These are phyloP conservation scores for Porites rus DNA, from an alignment of 92 coral and sea anemone genomes.

Conservation along the genomic window DNA sequence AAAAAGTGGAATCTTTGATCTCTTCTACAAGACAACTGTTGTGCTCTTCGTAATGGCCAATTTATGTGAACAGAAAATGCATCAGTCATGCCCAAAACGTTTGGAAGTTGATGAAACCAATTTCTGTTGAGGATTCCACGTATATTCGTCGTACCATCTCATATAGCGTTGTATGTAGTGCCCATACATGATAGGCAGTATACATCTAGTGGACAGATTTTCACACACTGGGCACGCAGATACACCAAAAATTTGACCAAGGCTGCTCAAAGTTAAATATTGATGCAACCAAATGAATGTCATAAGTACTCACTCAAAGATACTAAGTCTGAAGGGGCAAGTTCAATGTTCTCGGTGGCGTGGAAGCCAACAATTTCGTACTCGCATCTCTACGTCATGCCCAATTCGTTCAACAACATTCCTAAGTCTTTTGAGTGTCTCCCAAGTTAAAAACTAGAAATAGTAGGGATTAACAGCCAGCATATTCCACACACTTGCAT, in stretches of 20 bases:
- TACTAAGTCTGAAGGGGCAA: not conserved
- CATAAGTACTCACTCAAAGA: not conserved
- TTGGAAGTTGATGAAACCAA: too few relatives aligned
- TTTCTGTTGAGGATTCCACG: too few relatives aligned
- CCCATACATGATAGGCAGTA: not conserved
- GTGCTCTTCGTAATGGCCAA: too few relatives aligned
- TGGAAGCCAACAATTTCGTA: too few relatives aligned
- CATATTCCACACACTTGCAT: not conserved
- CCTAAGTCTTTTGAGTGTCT: not conserved
- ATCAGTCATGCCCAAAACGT: not conserved
- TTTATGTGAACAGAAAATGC: too few relatives aligned
- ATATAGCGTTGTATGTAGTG: not conserved
- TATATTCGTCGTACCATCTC: too few relatives aligned
- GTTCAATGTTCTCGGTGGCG: too few relatives aligned
- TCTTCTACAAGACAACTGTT: too few relatives aligned
- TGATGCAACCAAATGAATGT: not conserved
- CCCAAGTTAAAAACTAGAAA: not conserved
- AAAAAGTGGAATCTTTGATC: too few relatives aligned
- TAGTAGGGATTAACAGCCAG: not conserved
- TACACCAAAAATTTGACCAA: not conserved
- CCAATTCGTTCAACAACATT: not conserved
- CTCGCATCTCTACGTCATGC: too few relatives aligned
- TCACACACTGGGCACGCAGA: not conserved
- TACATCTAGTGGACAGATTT: not conserved
- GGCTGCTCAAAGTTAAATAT: not conserved